Evolutionary conservation across 1,140 invertebrate genomes (phyloP).

Genomic region (Leptoteleia sp.): DNA sequence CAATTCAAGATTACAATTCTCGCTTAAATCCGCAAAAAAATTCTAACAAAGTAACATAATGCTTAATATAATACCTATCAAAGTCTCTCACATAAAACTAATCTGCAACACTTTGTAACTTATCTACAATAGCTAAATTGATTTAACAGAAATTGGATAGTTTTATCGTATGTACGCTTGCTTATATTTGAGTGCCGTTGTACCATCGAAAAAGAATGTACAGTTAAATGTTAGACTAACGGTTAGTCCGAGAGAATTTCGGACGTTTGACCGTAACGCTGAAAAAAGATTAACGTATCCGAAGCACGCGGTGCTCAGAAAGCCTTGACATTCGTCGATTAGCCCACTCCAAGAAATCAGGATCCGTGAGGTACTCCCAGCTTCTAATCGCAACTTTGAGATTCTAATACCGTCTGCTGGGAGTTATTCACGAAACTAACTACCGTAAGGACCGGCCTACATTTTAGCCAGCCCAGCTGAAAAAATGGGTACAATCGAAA

Average conservation of each 20-base stretch:
- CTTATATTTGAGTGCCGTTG: conserved; percentile 35
- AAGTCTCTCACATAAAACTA: no score
- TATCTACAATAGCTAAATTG: conserved; percentile 13
- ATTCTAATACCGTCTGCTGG: conserved; percentile 18
- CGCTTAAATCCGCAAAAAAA: no score
- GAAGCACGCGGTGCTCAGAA: conserved; percentile 27
- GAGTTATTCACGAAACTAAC: conserved; percentile 43
- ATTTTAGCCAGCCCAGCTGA: conserved; percentile 17
- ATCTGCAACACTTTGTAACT: conserved; percentile 9
- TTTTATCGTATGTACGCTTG: conserved; percentile 32
- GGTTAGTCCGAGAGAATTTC: conserved; percentile 53
- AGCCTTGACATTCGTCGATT: conserved; percentile 45
- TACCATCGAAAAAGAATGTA: conserved; percentile 46
- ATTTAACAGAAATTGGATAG: conserved; percentile 34
- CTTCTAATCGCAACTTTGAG: conserved; percentile 31
- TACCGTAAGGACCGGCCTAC: conserved; percentile 56
- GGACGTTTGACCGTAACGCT: conserved; percentile 52
- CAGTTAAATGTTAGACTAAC: conserved; percentile 63
- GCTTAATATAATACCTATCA: no score
- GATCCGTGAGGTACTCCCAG: conserved; percentile 12
- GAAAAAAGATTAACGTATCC: conserved; percentile 61
- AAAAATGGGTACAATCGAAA: conserved; percentile 32
- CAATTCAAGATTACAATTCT: no score
- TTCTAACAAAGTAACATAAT: no score
- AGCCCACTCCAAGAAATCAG: conserved; percentile 30